These are phyloP conservation scores for Dipodomys ordii DNA, from an alignment of 2,113 vertebrate species.

Conservation along the genomic window DNA sequence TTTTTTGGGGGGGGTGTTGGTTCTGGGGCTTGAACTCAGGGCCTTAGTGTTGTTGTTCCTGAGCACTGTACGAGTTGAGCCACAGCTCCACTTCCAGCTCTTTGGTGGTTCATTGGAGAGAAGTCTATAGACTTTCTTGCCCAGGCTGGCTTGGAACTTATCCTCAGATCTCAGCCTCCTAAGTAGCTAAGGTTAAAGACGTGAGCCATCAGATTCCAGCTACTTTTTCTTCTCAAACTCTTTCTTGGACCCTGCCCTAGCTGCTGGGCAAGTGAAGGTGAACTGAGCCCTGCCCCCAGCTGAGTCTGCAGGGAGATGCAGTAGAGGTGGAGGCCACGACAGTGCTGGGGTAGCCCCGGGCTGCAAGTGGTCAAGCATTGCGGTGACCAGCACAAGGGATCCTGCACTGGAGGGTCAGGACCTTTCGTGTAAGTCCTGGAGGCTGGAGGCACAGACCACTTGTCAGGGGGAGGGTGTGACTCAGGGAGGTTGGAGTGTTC, in stretches of 20 bases:
- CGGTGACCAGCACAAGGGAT: neutral
- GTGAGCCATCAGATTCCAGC: no score
- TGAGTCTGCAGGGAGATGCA: neutral
- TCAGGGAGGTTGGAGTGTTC: neutral
- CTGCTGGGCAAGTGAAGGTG: neutral
- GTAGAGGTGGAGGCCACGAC: neutral
- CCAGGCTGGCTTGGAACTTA: no score
- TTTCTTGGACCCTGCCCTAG: neutral
- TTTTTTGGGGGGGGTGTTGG: no score
- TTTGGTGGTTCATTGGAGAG: neutral
- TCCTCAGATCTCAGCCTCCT: no score
- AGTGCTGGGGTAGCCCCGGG: neutral
- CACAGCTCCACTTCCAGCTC: no score
- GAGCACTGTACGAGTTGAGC: no score
- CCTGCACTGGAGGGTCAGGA: neutral
- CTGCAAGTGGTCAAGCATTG: no score
- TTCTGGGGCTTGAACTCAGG: no score
- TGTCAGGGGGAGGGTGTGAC: slow-evolving; percentile 16
- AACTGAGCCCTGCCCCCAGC: neutral
- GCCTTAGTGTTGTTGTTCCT: no score
- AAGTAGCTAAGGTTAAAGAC: no score
- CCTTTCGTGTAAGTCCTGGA: neutral
- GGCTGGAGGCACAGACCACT: neutral
- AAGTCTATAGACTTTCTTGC: no score
- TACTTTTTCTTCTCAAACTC: no score